These are phyloP conservation scores for Lophochroa leadbeateri DNA, from an alignment of 2,113 vertebrate species.

Conservation along the genomic window DNA sequence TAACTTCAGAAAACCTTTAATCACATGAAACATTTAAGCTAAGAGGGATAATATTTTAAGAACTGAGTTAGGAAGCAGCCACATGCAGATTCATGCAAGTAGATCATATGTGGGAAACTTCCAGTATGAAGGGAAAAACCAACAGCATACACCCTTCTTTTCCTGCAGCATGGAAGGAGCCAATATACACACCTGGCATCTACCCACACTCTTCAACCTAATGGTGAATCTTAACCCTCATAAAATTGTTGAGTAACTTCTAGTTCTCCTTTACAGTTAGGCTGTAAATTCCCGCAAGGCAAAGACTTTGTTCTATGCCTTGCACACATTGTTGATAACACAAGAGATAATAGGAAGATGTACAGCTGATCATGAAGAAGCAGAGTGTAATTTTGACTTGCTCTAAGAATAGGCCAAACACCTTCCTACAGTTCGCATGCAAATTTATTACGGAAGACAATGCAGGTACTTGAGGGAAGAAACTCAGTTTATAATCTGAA, in stretches of 20 bases:
- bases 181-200: neutral
- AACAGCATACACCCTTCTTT: neutral
- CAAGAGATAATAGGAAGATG: neutral
- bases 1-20: neutral
- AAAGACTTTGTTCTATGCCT: neutral
- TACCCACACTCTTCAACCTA: neutral
- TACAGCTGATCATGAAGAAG: neutral
- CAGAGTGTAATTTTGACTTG: neutral
- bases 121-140: neutral
- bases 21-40: neutral
- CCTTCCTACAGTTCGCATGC: conserved; percentile 27
- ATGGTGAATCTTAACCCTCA: neutral
- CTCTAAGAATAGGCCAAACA: conserved; percentile 39
- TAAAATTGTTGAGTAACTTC: neutral
- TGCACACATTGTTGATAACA: neutral
- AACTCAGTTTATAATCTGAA: neutral
- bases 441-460: conserved; percentile 36
- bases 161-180: neutral
- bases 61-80: neutral
- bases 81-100: neutral
- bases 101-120: neutral
- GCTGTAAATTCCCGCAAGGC: neutral
- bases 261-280: neutral
- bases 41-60: neutral
- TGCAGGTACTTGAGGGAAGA: neutral